phyloP scores from a whole-genome alignment of 2,113 vertebrate genomes.

The Quiscalus mexicanus region DNA sequence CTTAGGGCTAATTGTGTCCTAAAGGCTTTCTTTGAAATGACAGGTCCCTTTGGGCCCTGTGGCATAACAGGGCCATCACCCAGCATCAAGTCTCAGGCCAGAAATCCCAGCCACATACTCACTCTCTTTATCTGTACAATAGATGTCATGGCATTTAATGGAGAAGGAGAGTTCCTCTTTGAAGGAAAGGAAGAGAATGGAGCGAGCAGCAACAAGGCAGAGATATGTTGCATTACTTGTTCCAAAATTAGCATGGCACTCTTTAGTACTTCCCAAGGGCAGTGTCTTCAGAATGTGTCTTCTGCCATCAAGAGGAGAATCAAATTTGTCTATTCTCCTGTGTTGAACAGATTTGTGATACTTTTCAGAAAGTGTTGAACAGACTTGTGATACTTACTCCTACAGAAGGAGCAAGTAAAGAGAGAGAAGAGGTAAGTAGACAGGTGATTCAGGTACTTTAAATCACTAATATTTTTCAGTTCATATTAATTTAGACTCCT shows the following conservation, averaged over 20 bases:
- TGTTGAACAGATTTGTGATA: background rate
- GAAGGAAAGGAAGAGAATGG: background rate
- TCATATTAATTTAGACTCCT: background rate
- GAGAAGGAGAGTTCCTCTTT: background rate
- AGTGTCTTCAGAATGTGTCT: fast-evolving
- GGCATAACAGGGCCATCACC: background rate
- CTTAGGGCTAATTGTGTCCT: background rate
- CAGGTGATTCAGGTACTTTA: background rate
- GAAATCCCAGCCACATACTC: background rate
- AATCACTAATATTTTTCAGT: background rate
- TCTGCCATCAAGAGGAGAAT: background rate
- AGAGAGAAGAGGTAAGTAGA: background rate
- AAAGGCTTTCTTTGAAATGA: background rate
- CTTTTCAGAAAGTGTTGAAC: background rate
- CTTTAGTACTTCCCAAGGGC: background rate
- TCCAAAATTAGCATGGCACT: background rate
- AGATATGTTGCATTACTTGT: background rate
- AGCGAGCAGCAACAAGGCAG: background rate
- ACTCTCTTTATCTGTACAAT: background rate
- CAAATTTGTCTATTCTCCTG: background rate
- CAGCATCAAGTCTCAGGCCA: background rate
- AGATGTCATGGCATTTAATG: background rate
- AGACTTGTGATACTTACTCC: background rate
- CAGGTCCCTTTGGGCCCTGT: background rate
- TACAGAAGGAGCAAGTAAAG: background rate